These are phyloP conservation scores for Tonatia bakeri DNA, from an alignment of 2,113 vertebrate species.

Conservation along the genomic window DNA sequence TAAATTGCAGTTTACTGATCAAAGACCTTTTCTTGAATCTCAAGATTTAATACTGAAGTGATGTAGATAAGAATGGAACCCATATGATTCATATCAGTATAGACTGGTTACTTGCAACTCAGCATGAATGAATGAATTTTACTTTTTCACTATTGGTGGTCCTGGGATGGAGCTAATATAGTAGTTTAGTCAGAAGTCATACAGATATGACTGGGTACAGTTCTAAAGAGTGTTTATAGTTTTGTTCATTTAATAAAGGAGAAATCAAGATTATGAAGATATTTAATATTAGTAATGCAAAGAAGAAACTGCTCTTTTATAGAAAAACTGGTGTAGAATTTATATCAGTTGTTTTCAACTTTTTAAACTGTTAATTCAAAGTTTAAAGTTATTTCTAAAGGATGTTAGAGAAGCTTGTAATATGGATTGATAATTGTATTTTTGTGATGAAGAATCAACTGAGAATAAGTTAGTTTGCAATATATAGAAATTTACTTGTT, in stretches of 20 bases:
- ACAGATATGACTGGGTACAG: neutral
- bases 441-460: neutral
- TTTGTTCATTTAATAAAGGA: slow-evolving; percentile 14
- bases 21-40: neutral
- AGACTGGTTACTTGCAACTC: neutral
- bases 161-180: neutral
- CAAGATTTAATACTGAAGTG: neutral
- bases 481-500: neutral
- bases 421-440: neutral
- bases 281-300: neutral
- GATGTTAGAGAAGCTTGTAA: neutral
- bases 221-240: neutral
- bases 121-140: neutral
- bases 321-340: neutral
- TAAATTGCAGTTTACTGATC: neutral
- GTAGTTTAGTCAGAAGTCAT: neutral
- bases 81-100: neutral
- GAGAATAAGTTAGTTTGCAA: neutral
- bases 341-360: neutral
- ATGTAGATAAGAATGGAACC: neutral
- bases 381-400: neutral
- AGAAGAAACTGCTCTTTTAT: neutral
- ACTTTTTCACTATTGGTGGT: slow-evolving; percentile 16
- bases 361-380: neutral
- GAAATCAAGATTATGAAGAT: neutral